Conservation (phyloP, 2,888 invertebrate species). For the Leptinotarsa haldemani region DNA sequence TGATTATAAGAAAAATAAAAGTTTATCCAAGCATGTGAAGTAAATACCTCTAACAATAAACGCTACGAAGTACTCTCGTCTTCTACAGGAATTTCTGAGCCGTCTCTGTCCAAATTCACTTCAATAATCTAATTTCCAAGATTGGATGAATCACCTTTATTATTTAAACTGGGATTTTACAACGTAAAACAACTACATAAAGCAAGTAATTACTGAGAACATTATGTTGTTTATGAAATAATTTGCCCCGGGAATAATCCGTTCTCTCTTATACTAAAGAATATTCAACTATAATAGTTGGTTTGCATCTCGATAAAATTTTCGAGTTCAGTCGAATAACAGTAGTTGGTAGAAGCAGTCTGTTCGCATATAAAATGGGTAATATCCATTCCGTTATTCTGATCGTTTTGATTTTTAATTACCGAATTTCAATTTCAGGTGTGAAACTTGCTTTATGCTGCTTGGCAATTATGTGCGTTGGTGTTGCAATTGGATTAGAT, state of each 20-base stretch:
- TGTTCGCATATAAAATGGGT: neutral
- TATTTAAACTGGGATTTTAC: neutral
- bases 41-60: too few species aligned
- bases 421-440: neutral
- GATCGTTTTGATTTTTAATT: neutral
- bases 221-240: neutral
- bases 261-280: neutral
- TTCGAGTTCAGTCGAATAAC: neutral
- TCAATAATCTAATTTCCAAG: neutral
- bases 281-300: neutral
- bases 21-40: too few species aligned
- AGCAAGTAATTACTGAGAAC: neutral
- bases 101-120: neutral
- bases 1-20: too few species aligned
- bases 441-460: neutral
- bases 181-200: neutral
- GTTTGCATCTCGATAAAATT: neutral
- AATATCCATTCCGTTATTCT: neutral
- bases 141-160: neutral
- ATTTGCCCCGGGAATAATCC: neutral
- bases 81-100: neutral
- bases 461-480: neutral
- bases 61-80: too few species aligned
- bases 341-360: neutral
- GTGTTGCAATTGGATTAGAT: neutral